Evolutionary conservation across 2,113 vertebrate species (phyloP).

Genomic region (Mesitornis unicolor): DNA sequence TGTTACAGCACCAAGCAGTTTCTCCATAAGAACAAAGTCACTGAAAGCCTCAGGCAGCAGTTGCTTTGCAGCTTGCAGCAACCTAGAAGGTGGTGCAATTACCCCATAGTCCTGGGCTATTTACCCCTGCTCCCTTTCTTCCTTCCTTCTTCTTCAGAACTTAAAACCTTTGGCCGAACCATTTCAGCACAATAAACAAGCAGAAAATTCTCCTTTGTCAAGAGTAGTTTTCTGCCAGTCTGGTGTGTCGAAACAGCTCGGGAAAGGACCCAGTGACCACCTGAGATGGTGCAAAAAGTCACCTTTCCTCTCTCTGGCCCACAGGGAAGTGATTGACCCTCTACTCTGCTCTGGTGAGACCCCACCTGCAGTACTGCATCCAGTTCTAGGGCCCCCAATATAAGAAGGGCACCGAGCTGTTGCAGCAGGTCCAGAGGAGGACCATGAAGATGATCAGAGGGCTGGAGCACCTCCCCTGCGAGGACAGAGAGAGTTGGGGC

Average conservation of each 20-base stretch:
- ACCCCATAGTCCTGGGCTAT: accelerated
- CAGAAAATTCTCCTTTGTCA: not conserved
- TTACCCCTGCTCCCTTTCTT: not conserved
- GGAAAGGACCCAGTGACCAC: not conserved
- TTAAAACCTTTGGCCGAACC: not conserved
- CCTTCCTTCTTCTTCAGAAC: not conserved
- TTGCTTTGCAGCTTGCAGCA: not conserved
- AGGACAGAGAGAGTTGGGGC: too few relatives aligned
- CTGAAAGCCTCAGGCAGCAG: not conserved
- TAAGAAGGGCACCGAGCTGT: too few relatives aligned
- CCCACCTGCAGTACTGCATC: too few relatives aligned
- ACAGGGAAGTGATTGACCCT: too few relatives aligned
- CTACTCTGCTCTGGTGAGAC: too few relatives aligned
- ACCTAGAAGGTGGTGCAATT: not conserved
- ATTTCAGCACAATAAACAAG: not conserved
- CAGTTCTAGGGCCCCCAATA: too few relatives aligned
- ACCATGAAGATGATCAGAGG: too few relatives aligned
- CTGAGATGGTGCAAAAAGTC: not conserved
- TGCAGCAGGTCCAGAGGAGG: too few relatives aligned
- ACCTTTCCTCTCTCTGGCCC: not conserved
- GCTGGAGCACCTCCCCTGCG: too few relatives aligned
- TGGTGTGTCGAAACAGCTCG: not conserved
- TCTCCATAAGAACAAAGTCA: not conserved
- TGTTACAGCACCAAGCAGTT: not conserved
- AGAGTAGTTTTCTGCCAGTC: not conserved